Conservation (phyloP, 2,797 vertebrate species). For the Syngnathus rostellatus region DNA sequence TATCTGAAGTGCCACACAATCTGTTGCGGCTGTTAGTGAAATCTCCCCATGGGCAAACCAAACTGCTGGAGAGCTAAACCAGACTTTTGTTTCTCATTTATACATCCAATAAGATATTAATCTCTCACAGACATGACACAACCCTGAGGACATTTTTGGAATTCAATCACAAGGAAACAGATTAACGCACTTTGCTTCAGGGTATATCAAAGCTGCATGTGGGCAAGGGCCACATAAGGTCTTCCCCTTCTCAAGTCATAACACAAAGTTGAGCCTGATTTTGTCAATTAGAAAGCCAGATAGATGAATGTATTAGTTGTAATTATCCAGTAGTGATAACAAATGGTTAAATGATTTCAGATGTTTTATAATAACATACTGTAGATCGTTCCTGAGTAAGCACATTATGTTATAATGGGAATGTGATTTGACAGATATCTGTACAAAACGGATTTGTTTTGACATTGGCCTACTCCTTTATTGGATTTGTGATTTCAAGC, state of each 20-base stretch:
- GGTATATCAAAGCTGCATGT: constrained; percentile 17
- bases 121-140: constrained; percentile 46
- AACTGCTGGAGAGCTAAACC: constrained; percentile 41
- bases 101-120: constrained; percentile 57
- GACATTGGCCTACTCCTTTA: background rate
- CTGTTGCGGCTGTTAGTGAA: constrained; percentile 39
- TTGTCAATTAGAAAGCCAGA: background rate
- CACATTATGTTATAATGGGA: background rate
- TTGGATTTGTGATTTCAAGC: background rate
- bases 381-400: background rate
- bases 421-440: background rate
- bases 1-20: constrained; percentile 46
- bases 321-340: background rate
- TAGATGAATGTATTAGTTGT: background rate
- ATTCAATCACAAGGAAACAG: constrained; percentile 52
- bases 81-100: constrained; percentile 62
- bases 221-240: background rate
- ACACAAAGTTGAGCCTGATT: background rate
- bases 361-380: background rate
- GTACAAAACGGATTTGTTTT: background rate
- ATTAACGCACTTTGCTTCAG: constrained; percentile 27
- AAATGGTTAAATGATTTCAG: background rate
- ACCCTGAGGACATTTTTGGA: constrained; percentile 39
- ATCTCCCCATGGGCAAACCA: constrained; percentile 30
- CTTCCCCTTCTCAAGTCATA: background rate